Evolutionary conservation across 2,113 vertebrate genomes (phyloP), one percentile per base, ranked within the genome.

Genomic region (Burhinus bistriatus): DNA sequence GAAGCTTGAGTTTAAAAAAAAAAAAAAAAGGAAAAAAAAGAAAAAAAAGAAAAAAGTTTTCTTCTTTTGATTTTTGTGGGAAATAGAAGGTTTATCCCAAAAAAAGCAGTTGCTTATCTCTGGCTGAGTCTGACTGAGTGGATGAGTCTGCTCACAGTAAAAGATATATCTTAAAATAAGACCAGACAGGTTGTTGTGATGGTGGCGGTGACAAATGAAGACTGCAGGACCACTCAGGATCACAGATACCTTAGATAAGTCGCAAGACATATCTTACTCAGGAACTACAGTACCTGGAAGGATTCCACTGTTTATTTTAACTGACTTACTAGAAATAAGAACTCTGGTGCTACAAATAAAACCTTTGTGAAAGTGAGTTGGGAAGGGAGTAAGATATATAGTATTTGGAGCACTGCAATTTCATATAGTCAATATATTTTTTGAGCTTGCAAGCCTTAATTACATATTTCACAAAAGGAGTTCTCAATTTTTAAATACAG

Each of bases 401-500:
- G 62, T 61, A 45, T 88, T 80, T 59, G 71, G 44, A 90, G 36
- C 2, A 1, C 51, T 92, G 71, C 76, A 75, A 45, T 91, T 95
- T 89, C 4, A 1, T 66, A 36, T 1, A 80, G 78, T 90, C 66
- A 62, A 38, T 88, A 76, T 59, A 91, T 93, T 91, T 93, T 40
- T 77, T 86, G 45, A 90, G 90, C 88, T 88, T 90, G 88, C 25
- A 51, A 94, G 59, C 47, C 79, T 86, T 92, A 94, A 92, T 92
- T 90, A 88, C 58, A 9, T 80, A 66, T 88, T 95, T 90, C 92
- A 80, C 42, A 82, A 90, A 92, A 73, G 78, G 49, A 93, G 54
- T 54, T 92, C 71, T 89, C 71, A 42, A 23, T 83, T 96, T 91
- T 96, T 97, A 95, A 92, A 90, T 85, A 66, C 68, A 73, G 36